These are phyloP conservation scores for Eledona agricola DNA, from an alignment of 2,888 invertebrate species.

Conservation along the genomic window DNA sequence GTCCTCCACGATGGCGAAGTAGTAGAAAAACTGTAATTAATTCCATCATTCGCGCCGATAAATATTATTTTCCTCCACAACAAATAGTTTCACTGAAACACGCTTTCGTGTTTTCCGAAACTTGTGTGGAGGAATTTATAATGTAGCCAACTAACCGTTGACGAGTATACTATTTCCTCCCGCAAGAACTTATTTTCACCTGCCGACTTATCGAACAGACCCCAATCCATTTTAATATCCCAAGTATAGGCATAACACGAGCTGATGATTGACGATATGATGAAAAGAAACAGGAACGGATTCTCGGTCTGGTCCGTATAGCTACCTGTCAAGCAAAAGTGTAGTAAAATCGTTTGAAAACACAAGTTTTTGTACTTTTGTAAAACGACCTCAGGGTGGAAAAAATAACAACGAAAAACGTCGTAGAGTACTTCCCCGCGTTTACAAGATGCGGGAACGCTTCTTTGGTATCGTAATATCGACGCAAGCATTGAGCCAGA, in stretches of 20 bases:
- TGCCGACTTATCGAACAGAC: slow-evolving; percentile 76
- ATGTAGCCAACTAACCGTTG: slow-evolving; percentile 64
- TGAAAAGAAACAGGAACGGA: slow-evolving; percentile 77
- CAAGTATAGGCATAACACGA: slow-evolving; percentile 84
- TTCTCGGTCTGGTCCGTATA: slow-evolving; percentile 66
- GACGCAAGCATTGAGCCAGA: slow-evolving; percentile 84
- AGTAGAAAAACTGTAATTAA: slow-evolving; percentile 75
- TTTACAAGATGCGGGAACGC: slow-evolving; percentile 85
- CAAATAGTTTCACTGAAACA: too few relatives aligned
- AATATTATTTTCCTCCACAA: too few relatives aligned
- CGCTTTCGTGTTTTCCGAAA: too few relatives aligned
- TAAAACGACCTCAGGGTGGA: slow-evolving; percentile 58
- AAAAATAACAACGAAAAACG: slow-evolving; percentile 77
- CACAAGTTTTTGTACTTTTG: slow-evolving; percentile 49
- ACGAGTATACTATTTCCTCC: slow-evolving; percentile 83
- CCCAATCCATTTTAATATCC: slow-evolving; percentile 93
- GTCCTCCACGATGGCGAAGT: slow-evolving; percentile 84
- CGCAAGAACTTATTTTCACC: slow-evolving; percentile 80
- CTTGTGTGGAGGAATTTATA: too few relatives aligned
- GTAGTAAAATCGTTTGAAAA: not conserved
- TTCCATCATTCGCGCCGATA: not conserved
- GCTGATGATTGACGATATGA: slow-evolving; percentile 72
- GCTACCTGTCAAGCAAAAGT: slow-evolving; percentile 58
- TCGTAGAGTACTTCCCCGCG: slow-evolving; percentile 82
- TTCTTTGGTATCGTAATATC: slow-evolving; percentile 82